These are phyloP conservation scores for Argyresthia goedartella DNA, from an alignment of 2,888 invertebrate species.

Conservation along the genomic window DNA sequence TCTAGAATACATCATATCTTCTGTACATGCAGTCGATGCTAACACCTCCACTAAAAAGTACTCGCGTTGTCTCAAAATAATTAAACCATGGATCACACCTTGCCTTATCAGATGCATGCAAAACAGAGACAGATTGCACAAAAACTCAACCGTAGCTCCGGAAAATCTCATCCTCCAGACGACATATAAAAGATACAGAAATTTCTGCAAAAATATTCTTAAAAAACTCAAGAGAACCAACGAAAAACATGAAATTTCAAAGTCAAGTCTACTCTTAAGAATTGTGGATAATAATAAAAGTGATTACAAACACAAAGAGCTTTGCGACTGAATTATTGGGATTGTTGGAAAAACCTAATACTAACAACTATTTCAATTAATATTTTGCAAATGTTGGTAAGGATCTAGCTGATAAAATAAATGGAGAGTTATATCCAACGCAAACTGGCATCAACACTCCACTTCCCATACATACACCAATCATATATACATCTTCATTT, in stretches of 20 bases:
- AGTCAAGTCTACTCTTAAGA: not conserved
- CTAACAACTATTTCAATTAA: not conserved
- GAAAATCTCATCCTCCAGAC: not conserved
- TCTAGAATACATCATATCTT: too few species aligned
- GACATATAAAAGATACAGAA: not conserved
- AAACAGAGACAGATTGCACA: too few species aligned
- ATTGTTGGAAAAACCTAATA: not conserved
- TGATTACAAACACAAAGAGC: not conserved
- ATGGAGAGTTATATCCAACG: not conserved
- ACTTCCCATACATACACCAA: not conserved
- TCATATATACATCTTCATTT: not conserved
- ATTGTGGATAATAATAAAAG: not conserved
- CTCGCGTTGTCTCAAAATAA: too few species aligned
- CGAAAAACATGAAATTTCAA: not conserved
- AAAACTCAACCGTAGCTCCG: not conserved
- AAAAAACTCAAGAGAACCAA: not conserved
- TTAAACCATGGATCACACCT: too few species aligned
- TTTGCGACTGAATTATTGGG: not conserved
- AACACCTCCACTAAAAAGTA: too few species aligned
- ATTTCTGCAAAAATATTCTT: not conserved
- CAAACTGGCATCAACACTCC: not conserved
- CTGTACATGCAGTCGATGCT: too few species aligned
- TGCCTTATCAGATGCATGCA: too few species aligned
- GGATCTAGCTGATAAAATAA: not conserved
- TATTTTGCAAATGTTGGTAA: not conserved